These are phyloP conservation scores for Polydesmus complanatus DNA, from an alignment of 2,888 invertebrate genomes.

Conservation along the genomic window DNA sequence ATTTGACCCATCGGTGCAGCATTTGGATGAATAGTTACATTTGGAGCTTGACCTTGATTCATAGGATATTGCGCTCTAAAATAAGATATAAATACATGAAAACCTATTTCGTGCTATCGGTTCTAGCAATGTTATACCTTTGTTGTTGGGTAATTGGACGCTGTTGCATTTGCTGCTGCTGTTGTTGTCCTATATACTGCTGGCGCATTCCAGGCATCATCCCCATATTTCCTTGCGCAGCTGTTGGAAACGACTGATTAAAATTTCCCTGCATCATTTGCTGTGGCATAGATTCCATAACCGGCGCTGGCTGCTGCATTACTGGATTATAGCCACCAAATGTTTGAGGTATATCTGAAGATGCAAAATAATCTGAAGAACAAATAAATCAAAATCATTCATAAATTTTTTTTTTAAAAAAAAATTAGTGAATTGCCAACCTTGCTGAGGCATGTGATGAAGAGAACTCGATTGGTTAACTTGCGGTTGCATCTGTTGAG, in stretches of 20 bases:
- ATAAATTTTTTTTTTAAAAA: background rate
- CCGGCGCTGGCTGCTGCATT: conserved; percentile 15
- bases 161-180: conserved; percentile 16
- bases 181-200: conserved; percentile 13
- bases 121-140: conserved; percentile 14
- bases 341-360: conserved; percentile 15
- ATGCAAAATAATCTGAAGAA: conserved; percentile 8
- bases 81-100: background rate
- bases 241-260: conserved; percentile 7
- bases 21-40: conserved; percentile 19
- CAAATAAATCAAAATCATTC: background rate
- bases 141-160: conserved; percentile 17
- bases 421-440: background rate
- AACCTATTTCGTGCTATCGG: too few species aligned
- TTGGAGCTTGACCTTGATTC: conserved; percentile 19
- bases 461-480: conserved; percentile 16
- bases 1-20: conserved; percentile 20
- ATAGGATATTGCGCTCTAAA: conserved; percentile 18
- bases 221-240: conserved; percentile 16
- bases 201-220: conserved; percentile 19
- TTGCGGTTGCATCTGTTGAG: conserved; percentile 16
- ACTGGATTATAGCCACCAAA: conserved; percentile 15
- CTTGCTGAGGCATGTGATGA: conserved; percentile 17
- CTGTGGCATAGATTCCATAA: conserved; percentile 11
- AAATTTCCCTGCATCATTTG: conserved; percentile 15